phyloP scores from a whole-genome alignment of 2,113 vertebrate genomes.

The Plotosus lineatus region DNA sequence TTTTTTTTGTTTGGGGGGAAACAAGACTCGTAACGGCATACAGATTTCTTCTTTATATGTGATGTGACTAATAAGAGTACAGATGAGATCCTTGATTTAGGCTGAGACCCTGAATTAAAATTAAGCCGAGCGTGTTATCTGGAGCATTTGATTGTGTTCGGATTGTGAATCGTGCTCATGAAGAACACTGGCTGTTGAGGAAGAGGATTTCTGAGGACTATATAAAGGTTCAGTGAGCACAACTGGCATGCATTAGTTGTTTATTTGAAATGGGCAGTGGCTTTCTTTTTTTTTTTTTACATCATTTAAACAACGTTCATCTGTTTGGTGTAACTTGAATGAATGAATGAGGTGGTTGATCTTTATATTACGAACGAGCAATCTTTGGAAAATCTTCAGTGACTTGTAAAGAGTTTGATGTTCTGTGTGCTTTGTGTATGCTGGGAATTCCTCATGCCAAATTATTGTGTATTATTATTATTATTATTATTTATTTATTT shows the following conservation, averaged over 20 bases:
- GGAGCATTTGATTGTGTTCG: slow-evolving; percentile 41
- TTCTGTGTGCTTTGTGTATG: neutral
- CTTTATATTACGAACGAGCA: neutral
- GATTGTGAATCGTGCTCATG: slow-evolving; percentile 13
- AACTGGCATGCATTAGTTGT: slow-evolving; percentile 24
- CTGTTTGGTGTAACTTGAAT: neutral
- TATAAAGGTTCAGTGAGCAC: neutral
- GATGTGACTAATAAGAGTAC: slow-evolving; percentile 51
- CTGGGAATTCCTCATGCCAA: neutral
- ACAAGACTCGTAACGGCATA: slow-evolving; percentile 57
- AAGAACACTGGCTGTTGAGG: slow-evolving; percentile 17
- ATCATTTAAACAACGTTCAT: neutral
- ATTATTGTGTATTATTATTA: neutral
- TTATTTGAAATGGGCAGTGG: neutral
- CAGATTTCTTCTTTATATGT: slow-evolving; percentile 51
- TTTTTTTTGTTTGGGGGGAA: slow-evolving; percentile 26
- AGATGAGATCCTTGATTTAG: slow-evolving; percentile 57
- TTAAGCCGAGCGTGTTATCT: slow-evolving; percentile 38
- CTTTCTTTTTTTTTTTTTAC: neutral
- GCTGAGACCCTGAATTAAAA: slow-evolving; percentile 35
- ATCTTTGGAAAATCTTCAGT: neutral
- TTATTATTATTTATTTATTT: neutral
- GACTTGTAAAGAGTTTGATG: neutral
- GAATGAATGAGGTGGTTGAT: slow-evolving; percentile 14
- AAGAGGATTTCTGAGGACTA: slow-evolving; percentile 5